These are phyloP conservation scores for Diadumene lineata DNA, from an alignment of 92 coral and sea anemone genomes.

Conservation along the genomic window DNA sequence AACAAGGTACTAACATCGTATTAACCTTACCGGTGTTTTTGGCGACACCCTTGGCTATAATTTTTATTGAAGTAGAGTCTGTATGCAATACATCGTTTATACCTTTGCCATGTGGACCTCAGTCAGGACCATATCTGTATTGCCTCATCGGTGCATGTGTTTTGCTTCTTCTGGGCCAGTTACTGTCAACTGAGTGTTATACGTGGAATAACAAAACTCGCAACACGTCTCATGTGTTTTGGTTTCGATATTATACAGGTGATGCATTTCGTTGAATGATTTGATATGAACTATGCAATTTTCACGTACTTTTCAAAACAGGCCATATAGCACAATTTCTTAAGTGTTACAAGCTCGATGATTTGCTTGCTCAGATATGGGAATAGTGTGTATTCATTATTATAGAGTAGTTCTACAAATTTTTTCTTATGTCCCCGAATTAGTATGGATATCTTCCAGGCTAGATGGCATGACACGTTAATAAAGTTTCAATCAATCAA, in stretches of 20 bases:
- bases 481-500: too few relatives aligned
- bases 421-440: too few relatives aligned
- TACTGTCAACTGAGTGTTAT: slow-evolving; percentile 80
- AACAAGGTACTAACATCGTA: slow-evolving; percentile 58
- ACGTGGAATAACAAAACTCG: slow-evolving; percentile 85
- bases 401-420: too few relatives aligned
- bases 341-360: too few relatives aligned
- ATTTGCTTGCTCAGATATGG: too few relatives aligned
- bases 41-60: slow-evolving; percentile 69
- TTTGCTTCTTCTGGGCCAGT: slow-evolving; percentile 59
- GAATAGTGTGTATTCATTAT: too few relatives aligned
- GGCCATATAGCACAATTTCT: too few relatives aligned
- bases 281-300: too few relatives aligned
- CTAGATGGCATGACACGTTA: too few relatives aligned
- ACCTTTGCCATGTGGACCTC: slow-evolving; percentile 34
- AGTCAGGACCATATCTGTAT: neutral
- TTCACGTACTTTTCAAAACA: too few relatives aligned
- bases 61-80: neutral
- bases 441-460: too few relatives aligned
- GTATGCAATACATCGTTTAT: neutral
- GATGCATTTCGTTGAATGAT: too few relatives aligned
- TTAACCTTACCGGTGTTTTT: slow-evolving; percentile 84
- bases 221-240: slow-evolving; percentile 81
- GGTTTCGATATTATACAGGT: slow-evolving; percentile 96
- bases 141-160: slow-evolving; percentile 31